Conservation (phyloP, 2,888 invertebrate genomes). For the Sericinus montela region DNA sequence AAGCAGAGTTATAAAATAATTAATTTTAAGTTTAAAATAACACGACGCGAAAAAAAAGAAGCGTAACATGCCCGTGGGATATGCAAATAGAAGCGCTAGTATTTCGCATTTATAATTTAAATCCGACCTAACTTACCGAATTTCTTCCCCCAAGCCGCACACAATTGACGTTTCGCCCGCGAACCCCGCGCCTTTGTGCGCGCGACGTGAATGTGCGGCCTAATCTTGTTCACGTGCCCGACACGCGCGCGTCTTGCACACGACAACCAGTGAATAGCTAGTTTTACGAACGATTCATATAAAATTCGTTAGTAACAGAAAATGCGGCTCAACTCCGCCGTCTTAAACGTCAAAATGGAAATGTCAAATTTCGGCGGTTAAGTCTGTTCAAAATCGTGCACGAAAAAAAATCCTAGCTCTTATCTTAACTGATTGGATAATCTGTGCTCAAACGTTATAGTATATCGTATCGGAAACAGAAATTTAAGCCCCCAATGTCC, state of each 20-base stretch:
- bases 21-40: conserved; percentile 22
- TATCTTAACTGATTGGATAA: conserved; percentile 80
- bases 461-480: conserved; percentile 77
- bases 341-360: conserved; percentile 39
- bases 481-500: conserved; percentile 64
- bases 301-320: conserved; percentile 22
- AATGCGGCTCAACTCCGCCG: conserved; percentile 36
- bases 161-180: conserved; percentile 69
- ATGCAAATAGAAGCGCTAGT: conserved; percentile 69
- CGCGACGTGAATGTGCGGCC: conserved; percentile 66
- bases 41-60: conserved; percentile 23
- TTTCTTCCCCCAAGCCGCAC: conserved; percentile 66
- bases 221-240: conserved; percentile 73
- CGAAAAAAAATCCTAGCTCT: conserved; percentile 72
- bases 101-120: conserved; percentile 73
- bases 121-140: conserved; percentile 72
- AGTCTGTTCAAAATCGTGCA: conserved; percentile 31
- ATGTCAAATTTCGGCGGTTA: conserved; percentile 44
- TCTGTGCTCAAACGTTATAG: conserved; percentile 75
- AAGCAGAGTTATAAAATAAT: not conserved
- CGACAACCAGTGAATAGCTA: conserved; percentile 55
- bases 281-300: conserved; percentile 40
- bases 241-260: conserved; percentile 66
- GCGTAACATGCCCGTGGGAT: conserved; percentile 56
- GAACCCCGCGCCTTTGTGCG: conserved; percentile 62